Conservation (phyloP, 2,888 invertebrate genomes). For the Magallana nippona region DNA sequence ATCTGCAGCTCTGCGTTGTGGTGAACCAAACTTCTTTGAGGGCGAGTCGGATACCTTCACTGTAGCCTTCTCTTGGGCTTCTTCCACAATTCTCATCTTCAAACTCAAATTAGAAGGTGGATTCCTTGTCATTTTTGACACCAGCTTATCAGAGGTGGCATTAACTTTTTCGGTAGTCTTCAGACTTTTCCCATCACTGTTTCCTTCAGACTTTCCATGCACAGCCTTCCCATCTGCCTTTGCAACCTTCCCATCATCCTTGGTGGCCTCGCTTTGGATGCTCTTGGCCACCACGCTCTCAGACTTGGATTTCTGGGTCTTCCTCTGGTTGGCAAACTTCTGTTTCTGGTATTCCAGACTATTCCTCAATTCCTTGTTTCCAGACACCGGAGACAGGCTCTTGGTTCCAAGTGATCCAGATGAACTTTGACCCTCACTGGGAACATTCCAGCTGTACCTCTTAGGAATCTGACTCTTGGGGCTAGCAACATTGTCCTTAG, state of each 20-base stretch:
- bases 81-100: not conserved
- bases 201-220: not conserved
- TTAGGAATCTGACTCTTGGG: slow-evolving; percentile 6
- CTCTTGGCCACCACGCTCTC: slow-evolving; percentile 36
- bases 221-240: not conserved
- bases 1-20: not conserved
- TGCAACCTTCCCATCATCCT: not conserved
- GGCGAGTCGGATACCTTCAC: not conserved
- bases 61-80: not conserved
- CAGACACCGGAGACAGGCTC: slow-evolving; percentile 43
- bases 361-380: slow-evolving; percentile 8
- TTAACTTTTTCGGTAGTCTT: not conserved
- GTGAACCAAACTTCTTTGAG: slow-evolving; percentile 2
- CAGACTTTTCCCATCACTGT: not conserved
- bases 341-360: slow-evolving; percentile 32
- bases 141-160: not conserved
- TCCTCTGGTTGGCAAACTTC: not conserved
- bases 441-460: slow-evolving; percentile 38
- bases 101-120: not conserved
- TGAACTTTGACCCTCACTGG: not conserved
- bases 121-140: not conserved
- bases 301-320: slow-evolving; percentile 23
- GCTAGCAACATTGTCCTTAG: slow-evolving; percentile 43
- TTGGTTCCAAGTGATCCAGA: slow-evolving; percentile 38
- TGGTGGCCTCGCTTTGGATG: slow-evolving; percentile 39